phyloP scores from a whole-genome alignment of 2,797 vertebrate genomes.

The Parauchenoglanis punctatus region DNA sequence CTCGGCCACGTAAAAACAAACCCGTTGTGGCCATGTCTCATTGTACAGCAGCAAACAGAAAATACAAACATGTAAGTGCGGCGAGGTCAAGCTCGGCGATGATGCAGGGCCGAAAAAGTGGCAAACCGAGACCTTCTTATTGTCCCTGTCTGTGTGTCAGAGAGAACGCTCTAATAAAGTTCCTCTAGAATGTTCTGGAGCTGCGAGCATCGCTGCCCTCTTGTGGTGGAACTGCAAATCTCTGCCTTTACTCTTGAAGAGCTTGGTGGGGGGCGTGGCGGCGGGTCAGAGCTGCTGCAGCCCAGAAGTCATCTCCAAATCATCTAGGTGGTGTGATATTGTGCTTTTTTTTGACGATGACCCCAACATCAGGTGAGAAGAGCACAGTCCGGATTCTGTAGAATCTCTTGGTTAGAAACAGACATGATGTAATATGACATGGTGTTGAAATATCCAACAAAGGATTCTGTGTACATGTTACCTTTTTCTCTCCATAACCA shows the following conservation, averaged over 20 bases:
- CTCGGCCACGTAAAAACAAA: constrained; percentile 36
- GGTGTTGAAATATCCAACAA: not conserved
- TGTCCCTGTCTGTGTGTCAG: not conserved
- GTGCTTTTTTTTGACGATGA: constrained; percentile 9
- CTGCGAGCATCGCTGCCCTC: constrained; percentile 22
- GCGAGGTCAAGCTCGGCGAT: constrained; percentile 56
- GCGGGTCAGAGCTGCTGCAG: not conserved
- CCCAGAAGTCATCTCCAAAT: not conserved
- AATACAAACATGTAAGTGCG: constrained; percentile 42
- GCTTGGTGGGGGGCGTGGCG: no score
- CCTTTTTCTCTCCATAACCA: no score
- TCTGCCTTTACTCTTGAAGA: constrained; percentile 7
- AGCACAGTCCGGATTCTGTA: not conserved
- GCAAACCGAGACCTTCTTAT: not conserved
- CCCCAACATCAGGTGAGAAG: not conserved
- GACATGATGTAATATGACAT: not conserved
- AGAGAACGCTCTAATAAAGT: not conserved
- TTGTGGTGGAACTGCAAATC: constrained; percentile 37
- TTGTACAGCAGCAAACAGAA: constrained; percentile 42
- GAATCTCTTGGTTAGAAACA: not conserved
- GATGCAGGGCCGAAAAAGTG: constrained; percentile 36
- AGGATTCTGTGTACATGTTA: not conserved
- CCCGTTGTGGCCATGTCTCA: constrained; percentile 31
- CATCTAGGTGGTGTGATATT: constrained; percentile 16
- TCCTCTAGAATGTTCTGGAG: constrained; percentile 17